Evolutionary conservation across 2,888 invertebrate species (phyloP), one percentile per base, ranked within the genome.

Genomic region (Agrochola circellaris): DNA sequence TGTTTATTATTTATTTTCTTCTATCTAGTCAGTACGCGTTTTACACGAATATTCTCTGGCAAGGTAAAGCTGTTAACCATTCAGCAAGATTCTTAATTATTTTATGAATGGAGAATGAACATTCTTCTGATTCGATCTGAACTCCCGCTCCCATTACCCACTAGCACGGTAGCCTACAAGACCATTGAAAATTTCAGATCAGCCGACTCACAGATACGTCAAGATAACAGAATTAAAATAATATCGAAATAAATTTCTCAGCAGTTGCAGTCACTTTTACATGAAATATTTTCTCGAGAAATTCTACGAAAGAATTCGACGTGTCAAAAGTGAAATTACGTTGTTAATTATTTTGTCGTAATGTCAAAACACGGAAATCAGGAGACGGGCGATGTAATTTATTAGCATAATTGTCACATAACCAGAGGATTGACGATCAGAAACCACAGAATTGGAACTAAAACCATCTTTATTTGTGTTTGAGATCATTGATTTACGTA

Each of bases 331-430:
- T 71, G 45, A 70, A 75, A 83, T 81, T 73, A 89, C 74, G 81
- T 75, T 62, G 71, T 84, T 77, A 79, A 82, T 79, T 73, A 82
- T 79, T 77, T 72, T 79, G 79, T 79, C 82, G 74, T 74, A 58
- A 77, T 86, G 89, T 90, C 88, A 89, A 86, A 89, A 90, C 81
- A 87, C 51, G 77, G 77, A 72, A 83, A 76, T 62, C 73, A 56
- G 68, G 72, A 70, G 67, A 42, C 67, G 11, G 5, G 15, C 8
- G 56, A 48, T 54, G 64, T 70, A 42, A 69, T 79, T 56, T 81
- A 83, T 65, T 69, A 58, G n/a, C 20, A 51, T 58, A 26, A 73
- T 78, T 69, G n/a, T 58, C 23, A 68, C 26, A 54, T 54, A 64
- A 78, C n/a, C 15, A 34, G 42, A 73, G 23, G 54, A 78, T 73